Conservation (phyloP, 2,888 invertebrate genomes). For the Aromia moschata region DNA sequence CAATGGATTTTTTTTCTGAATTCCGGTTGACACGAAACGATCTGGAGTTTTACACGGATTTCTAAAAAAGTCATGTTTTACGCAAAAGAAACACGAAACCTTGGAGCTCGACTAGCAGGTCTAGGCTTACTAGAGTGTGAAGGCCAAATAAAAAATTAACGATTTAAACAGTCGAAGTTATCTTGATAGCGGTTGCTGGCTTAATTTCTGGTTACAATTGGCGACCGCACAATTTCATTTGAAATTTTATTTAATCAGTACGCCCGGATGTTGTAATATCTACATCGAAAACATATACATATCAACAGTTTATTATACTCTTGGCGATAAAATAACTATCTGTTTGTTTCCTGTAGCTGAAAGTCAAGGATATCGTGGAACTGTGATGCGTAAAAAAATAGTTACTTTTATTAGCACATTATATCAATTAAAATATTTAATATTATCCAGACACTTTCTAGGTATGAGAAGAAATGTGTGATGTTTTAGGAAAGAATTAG, state of each 20-base stretch:
- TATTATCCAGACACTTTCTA: too few relatives aligned
- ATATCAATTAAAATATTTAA: too few relatives aligned
- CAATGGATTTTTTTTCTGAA: not conserved
- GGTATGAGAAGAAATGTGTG: too few relatives aligned
- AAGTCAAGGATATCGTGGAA: not conserved
- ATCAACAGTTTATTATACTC: not conserved
- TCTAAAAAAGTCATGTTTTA: conserved; percentile 10
- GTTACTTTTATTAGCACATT: too few relatives aligned
- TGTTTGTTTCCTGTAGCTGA: not conserved
- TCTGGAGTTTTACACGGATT: not conserved
- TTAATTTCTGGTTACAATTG: conserved; percentile 16
- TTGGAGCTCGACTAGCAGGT: conserved; percentile 24
- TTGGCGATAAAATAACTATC: not conserved
- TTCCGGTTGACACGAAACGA: not conserved
- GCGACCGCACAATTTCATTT: conserved; percentile 14
- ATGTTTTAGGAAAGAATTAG: too few relatives aligned
- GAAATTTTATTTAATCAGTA: conserved; percentile 1
- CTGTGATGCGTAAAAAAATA: not conserved
- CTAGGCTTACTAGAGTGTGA: conserved; percentile 27
- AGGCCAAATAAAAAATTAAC: conserved; percentile 28
- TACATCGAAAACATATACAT: too few relatives aligned
- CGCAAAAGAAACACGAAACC: conserved; percentile 22
- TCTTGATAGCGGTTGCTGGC: conserved; percentile 19
- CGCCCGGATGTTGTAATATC: not conserved
- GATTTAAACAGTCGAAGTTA: conserved; percentile 26